These are phyloP conservation scores for Dicrostonyx torquatus DNA, from an alignment of 2,797 vertebrate species.

Conservation along the genomic window DNA sequence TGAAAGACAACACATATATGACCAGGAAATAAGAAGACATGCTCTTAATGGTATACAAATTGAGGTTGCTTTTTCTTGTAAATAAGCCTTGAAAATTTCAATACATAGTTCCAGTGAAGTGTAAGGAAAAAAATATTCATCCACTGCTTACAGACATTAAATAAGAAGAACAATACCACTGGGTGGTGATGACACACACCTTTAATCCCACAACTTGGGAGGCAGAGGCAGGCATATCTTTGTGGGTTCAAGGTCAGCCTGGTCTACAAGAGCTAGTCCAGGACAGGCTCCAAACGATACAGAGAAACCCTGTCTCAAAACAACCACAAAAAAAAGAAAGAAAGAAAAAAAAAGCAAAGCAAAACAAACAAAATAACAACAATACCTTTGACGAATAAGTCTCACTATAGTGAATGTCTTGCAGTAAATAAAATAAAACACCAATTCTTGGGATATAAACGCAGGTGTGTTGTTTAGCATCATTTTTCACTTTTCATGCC, in stretches of 20 bases:
- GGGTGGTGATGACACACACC: no score
- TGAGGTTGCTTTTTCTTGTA: background rate
- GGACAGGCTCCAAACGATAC: no score
- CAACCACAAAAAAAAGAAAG: no score
- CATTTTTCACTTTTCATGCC: background rate
- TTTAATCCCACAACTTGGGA: no score
- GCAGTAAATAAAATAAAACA: background rate
- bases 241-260: no score
- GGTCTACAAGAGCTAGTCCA: no score
- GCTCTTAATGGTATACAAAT: background rate
- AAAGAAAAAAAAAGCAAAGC: no score
- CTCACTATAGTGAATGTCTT: background rate
- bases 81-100: background rate
- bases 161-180: background rate
- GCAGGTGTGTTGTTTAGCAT: background rate
- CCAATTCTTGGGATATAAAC: background rate
- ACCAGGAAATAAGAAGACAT: background rate
- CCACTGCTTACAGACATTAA: background rate
- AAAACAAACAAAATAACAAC: no score
- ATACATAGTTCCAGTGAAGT: background rate
- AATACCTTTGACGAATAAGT: background rate
- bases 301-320: no score
- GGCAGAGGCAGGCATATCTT: no score
- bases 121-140: background rate
- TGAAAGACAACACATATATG: background rate